A percentile compares a stretch with the other conserved stretches of the same genome.
Conservation (phyloP, 2,113 vertebrate genomes). For the Castor canadensis region DNA sequence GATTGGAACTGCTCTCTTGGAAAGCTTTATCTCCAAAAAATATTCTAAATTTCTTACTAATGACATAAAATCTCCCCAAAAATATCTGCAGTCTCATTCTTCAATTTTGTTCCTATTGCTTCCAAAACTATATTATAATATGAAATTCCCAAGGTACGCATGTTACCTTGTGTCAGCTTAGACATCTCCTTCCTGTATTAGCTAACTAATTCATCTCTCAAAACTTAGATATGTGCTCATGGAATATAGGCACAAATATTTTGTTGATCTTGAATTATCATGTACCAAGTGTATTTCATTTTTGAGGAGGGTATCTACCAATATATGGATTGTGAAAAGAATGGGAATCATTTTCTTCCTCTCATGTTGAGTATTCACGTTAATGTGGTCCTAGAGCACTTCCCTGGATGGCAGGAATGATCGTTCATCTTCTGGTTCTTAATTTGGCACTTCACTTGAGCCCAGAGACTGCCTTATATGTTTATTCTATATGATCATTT, state of each 20-base stretch:
- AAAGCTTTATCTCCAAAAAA: background rate
- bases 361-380: background rate
- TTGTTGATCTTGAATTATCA: background rate
- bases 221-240: background rate
- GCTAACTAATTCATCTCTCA: background rate
- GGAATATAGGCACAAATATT: background rate
- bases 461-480: background rate
- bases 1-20: background rate
- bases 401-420: background rate
- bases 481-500: too few species aligned
- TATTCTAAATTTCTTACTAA: background rate
- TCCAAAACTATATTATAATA: background rate
- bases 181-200: background rate
- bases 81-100: background rate
- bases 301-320: background rate
- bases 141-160: background rate
- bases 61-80: accelerated
- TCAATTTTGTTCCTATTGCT: background rate
- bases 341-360: background rate
- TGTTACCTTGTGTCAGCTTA: background rate
- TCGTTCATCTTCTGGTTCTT: background rate
- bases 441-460: background rate
- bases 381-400: background rate
- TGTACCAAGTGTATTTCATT: background rate
- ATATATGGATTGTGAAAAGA: background rate